Evolutionary conservation across 2,797 vertebrate genomes (phyloP).

Genomic region (Chloroceryle inda): DNA sequence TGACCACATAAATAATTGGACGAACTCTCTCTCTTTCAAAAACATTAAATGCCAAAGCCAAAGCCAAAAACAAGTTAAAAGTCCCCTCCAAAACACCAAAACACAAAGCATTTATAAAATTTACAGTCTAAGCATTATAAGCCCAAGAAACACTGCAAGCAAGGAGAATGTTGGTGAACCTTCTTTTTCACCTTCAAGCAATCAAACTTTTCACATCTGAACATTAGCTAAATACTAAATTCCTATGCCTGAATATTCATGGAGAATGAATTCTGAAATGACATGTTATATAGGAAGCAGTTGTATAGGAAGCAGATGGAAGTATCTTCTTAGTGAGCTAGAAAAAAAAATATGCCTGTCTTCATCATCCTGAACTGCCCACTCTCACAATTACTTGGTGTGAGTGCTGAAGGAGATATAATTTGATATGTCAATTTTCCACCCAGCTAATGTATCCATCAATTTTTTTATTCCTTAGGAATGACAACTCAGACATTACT

Average conservation of each 20-base stretch:
- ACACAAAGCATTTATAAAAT: not conserved
- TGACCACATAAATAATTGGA: not conserved
- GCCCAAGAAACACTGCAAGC: not conserved
- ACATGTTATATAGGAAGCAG: not conserved
- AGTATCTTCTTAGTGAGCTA: not conserved
- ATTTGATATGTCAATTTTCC: conserved; percentile 30
- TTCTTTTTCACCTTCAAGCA: not conserved
- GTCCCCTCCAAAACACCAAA: not conserved
- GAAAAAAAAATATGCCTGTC: not conserved
- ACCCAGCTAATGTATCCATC: conserved; percentile 22
- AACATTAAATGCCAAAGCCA: not conserved
- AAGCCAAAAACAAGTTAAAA: not conserved
- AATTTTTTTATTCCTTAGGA: not conserved
- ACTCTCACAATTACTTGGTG: conserved; percentile 35
- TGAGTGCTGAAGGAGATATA: not conserved
- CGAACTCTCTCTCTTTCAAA: not conserved
- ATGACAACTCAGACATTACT: conserved; percentile 21
- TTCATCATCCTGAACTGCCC: conserved; percentile 32
- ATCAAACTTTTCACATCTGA: not conserved
- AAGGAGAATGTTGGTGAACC: not conserved
- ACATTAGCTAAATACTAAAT: not conserved
- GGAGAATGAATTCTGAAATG: not conserved
- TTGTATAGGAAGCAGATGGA: not conserved
- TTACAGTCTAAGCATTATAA: not conserved
- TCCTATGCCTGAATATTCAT: not conserved